Conservation (phyloP, 1,140 invertebrate genomes). For the Eupristina koningsbergeri region DNA sequence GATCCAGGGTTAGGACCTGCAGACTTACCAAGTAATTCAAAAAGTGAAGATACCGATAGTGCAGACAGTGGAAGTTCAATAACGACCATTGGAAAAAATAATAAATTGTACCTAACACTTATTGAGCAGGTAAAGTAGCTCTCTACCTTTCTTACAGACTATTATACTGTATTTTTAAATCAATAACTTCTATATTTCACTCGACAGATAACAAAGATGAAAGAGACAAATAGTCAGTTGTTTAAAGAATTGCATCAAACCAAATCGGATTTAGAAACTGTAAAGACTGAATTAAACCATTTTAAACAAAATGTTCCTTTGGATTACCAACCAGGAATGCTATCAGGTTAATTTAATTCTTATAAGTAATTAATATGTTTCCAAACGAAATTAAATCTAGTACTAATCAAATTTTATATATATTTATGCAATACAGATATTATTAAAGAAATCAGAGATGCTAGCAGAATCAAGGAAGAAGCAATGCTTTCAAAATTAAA, state of each 20-base stretch:
- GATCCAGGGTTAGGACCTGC: conserved; percentile 75
- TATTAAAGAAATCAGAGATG: conserved; percentile 83
- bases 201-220: conserved; percentile 68
- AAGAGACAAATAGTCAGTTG: conserved; percentile 73
- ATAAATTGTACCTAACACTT: conserved; percentile 71
- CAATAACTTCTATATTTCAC: not conserved
- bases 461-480: conserved; percentile 81
- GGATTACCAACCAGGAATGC: conserved; percentile 83
- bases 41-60: conserved; percentile 71
- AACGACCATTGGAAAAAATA: conserved; percentile 70
- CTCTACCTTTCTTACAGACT: not conserved
- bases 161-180: not conserved
- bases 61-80: conserved; percentile 65
- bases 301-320: conserved; percentile 64
- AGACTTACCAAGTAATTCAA: conserved; percentile 57
- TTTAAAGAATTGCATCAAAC: conserved; percentile 74
- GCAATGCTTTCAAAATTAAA: conserved; percentile 77
- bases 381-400: not conserved
- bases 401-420: not conserved
- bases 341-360: conserved; percentile 68
- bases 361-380: not conserved
- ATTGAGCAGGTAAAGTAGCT: conserved; percentile 71
- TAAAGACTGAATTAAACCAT: conserved; percentile 69
- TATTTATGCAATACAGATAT: conserved; percentile 73
- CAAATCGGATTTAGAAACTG: conserved; percentile 72